Evolutionary conservation across 2,113 vertebrate genomes (phyloP).

Genomic region (Hydrolagus affinis): DNA sequence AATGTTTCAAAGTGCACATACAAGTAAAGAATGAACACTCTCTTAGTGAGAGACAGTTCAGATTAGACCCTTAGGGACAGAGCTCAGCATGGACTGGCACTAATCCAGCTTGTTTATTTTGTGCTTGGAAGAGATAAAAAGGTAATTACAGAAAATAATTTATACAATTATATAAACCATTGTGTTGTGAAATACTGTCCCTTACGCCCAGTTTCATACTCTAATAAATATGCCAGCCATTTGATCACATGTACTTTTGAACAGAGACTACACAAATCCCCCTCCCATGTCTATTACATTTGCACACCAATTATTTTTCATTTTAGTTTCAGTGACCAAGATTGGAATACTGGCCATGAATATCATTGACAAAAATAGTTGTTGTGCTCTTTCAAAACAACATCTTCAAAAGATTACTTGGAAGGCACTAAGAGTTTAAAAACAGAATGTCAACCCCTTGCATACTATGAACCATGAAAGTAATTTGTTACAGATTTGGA

Average conservation of each 20-base stretch:
- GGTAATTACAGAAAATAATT: background rate
- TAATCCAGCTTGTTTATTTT: background rate
- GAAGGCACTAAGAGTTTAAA: constrained; percentile 4
- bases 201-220: background rate
- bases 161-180: background rate
- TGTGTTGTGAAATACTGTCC: background rate
- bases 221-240: background rate
- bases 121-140: background rate
- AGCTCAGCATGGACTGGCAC: background rate
- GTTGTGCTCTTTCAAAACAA: constrained; percentile 3
- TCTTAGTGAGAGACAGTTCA: background rate
- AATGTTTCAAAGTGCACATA: background rate
- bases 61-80: background rate
- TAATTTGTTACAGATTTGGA: constrained; percentile 27
- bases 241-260: background rate
- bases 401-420: constrained; percentile 21
- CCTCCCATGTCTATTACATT: background rate
- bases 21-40: background rate
- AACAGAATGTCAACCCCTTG: constrained; percentile 1
- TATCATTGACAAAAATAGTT: constrained; percentile 5
- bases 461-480: constrained; percentile 10
- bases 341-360: background rate
- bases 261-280: background rate
- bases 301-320: background rate
- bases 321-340: background rate